Percentiles rank a stretch among this genome's conserved stretches.
Conservation (phyloP, 2,113 vertebrate genomes). For the Charina bottae region DNA sequence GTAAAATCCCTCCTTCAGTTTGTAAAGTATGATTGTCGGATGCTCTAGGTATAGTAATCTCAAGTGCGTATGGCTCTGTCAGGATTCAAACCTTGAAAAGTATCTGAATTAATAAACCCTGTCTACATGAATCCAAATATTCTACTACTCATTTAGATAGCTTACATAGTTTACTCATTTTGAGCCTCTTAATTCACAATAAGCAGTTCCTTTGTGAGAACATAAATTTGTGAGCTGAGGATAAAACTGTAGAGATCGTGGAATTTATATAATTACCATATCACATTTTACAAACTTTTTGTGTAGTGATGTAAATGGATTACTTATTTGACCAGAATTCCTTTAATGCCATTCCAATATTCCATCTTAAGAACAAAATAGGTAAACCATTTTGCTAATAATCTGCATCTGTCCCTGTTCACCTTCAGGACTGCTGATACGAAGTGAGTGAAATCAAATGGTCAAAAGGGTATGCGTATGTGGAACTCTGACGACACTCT, state of each 20-base stretch:
- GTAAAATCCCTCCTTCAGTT: background rate
- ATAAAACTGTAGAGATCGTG: background rate
- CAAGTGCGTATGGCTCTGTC: background rate
- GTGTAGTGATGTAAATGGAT: background rate
- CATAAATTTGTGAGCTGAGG: background rate
- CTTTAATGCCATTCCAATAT: background rate
- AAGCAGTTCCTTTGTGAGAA: background rate
- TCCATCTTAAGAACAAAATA: background rate
- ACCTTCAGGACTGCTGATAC: background rate
- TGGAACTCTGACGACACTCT: background rate
- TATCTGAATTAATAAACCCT: background rate
- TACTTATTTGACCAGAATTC: background rate
- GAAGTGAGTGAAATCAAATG: background rate
- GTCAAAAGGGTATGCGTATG: background rate
- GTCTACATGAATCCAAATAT: background rate
- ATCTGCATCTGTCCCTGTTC: too few relatives aligned
- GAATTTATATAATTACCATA: background rate
- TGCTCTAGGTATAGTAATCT: background rate
- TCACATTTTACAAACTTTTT: background rate
- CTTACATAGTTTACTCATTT: background rate
- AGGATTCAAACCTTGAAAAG: background rate
- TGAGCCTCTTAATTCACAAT: background rate
- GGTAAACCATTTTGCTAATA: background rate
- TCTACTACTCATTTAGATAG: background rate
- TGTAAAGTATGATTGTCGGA: background rate